Evolutionary conservation across 2,888 invertebrate genomes (phyloP).

Genomic region (Thera obeliscata): DNA sequence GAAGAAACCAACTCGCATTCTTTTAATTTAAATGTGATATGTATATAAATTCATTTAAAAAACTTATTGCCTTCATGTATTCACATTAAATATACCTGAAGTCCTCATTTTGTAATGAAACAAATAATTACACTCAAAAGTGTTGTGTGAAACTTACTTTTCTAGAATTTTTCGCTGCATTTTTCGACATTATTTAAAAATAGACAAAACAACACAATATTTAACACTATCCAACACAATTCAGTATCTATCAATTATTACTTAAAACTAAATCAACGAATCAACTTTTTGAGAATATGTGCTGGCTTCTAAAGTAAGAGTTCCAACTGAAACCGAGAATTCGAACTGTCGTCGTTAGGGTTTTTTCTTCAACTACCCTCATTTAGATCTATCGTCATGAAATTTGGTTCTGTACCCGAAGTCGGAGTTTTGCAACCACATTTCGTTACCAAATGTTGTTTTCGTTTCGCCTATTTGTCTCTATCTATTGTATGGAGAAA

Average conservation of each 20-base stretch:
- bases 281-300: background rate
- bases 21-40: no score
- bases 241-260: background rate
- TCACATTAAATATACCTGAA: no score
- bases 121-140: background rate
- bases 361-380: no score
- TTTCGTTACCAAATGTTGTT: no score
- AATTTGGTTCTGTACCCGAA: no score
- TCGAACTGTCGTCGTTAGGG: background rate
- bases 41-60: no score
- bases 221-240: background rate
- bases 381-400: no score
- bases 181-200: constrained; percentile 21
- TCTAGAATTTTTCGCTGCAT: constrained; percentile 36
- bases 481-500: no score
- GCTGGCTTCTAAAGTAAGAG: background rate
- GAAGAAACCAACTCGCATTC: no score
- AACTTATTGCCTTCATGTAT: no score
- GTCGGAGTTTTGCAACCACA: no score
- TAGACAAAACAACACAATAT: background rate
- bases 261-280: background rate
- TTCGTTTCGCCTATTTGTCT: no score
- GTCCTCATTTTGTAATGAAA: background rate
- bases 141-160: constrained; percentile 23
- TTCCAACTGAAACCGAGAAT: background rate